Conservation (phyloP, 2,797 vertebrate genomes). For the Pangasius sanitwongsei region DNA sequence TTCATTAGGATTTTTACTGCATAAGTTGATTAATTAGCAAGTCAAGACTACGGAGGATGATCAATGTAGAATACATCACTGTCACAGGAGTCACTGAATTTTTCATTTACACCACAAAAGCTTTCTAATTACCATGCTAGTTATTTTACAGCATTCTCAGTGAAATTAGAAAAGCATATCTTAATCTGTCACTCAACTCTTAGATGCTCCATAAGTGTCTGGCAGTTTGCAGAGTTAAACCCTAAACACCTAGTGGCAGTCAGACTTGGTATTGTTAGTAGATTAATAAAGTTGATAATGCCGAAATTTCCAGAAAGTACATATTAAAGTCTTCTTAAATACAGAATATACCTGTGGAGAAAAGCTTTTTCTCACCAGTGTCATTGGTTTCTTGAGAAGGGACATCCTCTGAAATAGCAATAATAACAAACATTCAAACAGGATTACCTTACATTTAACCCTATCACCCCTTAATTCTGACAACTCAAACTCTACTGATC, state of each 20-base stretch:
- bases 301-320: neutral
- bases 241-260: slow-evolving; percentile 34
- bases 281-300: slow-evolving; percentile 27
- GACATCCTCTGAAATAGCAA: neutral
- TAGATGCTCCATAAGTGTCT: slow-evolving; percentile 34
- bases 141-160: slow-evolving; percentile 68
- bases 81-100: slow-evolving; percentile 79
- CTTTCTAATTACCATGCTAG: slow-evolving; percentile 77
- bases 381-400: neutral
- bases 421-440: neutral
- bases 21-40: slow-evolving; percentile 85
- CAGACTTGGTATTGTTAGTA: slow-evolving; percentile 18
- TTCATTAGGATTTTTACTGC: slow-evolving; percentile 72
- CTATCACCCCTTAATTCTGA: slow-evolving; percentile 8
- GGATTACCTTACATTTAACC: slow-evolving; percentile 11
- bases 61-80: slow-evolving; percentile 83
- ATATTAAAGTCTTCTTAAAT: neutral
- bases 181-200: slow-evolving; percentile 44
- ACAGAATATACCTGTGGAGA: neutral
- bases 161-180: slow-evolving; percentile 59
- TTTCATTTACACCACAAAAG: slow-evolving; percentile 77
- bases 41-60: slow-evolving; percentile 82
- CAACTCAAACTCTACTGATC: slow-evolving; percentile 19
- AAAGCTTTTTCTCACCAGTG: slow-evolving; percentile 1
- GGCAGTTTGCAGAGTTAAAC: slow-evolving; percentile 39